A percentile compares a stretch with the other conserved stretches of the same genome.
Evolutionary conservation across 2,888 invertebrate species (phyloP).

Genomic region (Augiades crinisus): DNA sequence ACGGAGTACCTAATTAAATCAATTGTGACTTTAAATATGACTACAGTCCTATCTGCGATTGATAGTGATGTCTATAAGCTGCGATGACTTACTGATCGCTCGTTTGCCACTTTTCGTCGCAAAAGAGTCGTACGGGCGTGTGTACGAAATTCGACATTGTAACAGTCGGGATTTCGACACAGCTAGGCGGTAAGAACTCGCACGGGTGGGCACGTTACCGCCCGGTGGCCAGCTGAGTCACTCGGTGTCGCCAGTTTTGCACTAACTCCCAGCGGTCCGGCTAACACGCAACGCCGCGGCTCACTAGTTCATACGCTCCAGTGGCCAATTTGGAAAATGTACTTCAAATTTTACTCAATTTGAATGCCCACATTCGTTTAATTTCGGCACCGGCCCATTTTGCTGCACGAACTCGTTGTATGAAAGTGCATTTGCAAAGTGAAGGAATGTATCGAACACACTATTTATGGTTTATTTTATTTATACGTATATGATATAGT

Average conservation of each 20-base stretch:
- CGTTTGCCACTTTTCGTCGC: background rate
- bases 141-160: background rate
- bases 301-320: conserved; percentile 64
- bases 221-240: conserved; percentile 53
- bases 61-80: too few species aligned
- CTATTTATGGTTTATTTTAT: too few species aligned
- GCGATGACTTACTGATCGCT: background rate
- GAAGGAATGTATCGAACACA: too few species aligned
- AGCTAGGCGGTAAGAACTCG: conserved; percentile 33
- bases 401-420: conserved; percentile 4
- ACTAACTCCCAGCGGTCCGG: conserved; percentile 48
- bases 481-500: too few species aligned
- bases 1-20: too few species aligned
- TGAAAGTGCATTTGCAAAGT: background rate
- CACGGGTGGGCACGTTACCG: conserved; percentile 55
- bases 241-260: conserved; percentile 53
- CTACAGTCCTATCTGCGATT: too few species aligned
- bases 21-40: too few species aligned
- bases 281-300: conserved; percentile 66
- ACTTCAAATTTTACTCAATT: conserved; percentile 46
- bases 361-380: conserved; percentile 32
- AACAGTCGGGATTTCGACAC: conserved; percentile 15
- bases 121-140: background rate
- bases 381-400: conserved; percentile 20
- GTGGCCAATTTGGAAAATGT: conserved; percentile 61